Conservation (phyloP, 2,888 invertebrate species). For the Asteroscopus sphinx region DNA sequence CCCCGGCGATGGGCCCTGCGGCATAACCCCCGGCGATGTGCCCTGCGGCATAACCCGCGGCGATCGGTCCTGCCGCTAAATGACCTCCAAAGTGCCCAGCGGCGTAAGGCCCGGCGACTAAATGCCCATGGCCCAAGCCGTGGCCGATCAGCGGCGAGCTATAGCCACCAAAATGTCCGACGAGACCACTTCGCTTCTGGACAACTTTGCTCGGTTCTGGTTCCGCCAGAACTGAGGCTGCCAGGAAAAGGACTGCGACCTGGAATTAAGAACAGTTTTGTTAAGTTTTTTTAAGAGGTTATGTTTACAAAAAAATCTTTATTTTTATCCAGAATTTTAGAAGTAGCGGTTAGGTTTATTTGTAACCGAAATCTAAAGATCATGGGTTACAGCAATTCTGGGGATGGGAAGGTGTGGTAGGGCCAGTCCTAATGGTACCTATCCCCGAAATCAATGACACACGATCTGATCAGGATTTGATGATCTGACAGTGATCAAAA, state of each 20-base stretch:
- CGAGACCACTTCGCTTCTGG: slow-evolving; percentile 82
- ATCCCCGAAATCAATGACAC: no score
- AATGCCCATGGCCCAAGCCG: slow-evolving; percentile 55
- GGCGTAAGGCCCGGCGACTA: slow-evolving; percentile 4
- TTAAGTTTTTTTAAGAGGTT: background rate
- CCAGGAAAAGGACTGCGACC: slow-evolving; percentile 76
- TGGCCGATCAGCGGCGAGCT: slow-evolving; percentile 61
- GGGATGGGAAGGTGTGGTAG: no score
- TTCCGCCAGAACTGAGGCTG: slow-evolving; percentile 79
- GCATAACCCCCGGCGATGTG: no score
- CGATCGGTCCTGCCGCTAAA: slow-evolving; percentile 34
- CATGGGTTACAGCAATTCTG: no score
- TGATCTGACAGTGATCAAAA: no score
- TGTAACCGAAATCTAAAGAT: no score
- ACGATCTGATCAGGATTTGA: no score
- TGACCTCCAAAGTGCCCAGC: slow-evolving; percentile 16
- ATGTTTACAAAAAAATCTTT: background rate
- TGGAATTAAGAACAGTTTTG: slow-evolving; percentile 60
- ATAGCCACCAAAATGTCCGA: slow-evolving; percentile 78
- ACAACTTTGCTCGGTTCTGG: slow-evolving; percentile 81
- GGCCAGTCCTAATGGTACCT: no score
- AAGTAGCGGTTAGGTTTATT: no score
- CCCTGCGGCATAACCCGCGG: no score
- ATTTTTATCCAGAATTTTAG: no score
- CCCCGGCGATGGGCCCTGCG: slow-evolving; percentile 31